Conservation (phyloP, 1,140 invertebrate genomes). For the Cherax destructor region DNA sequence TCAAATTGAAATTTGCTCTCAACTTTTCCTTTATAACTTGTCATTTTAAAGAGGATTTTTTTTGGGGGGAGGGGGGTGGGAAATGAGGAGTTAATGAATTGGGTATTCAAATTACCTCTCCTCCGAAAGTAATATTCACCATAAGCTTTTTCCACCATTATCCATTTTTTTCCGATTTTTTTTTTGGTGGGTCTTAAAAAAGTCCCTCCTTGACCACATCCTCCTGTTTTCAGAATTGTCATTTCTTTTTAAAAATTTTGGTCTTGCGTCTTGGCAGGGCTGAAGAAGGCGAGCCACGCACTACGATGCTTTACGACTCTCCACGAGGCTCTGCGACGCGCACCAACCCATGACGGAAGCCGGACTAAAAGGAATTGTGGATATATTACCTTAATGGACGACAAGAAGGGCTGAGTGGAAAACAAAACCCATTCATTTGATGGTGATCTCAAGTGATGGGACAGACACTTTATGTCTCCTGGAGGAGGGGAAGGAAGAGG, state of each 20-base stretch:
- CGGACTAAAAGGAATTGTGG: neutral
- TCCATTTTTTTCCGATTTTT: too few relatives aligned
- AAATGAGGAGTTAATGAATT: too few relatives aligned
- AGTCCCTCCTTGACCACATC: neutral
- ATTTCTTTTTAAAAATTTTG: neutral
- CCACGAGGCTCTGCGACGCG: neutral
- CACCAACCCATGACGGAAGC: neutral
- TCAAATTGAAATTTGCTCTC: too few relatives aligned
- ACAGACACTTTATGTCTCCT: neutral
- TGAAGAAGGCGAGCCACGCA: too few relatives aligned
- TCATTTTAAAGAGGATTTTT: too few relatives aligned
- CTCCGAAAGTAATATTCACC: too few relatives aligned
- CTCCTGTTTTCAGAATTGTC: neutral
- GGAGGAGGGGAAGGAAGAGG: too few relatives aligned
- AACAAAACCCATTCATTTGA: slow-evolving; percentile 5
- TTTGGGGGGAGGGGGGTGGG: too few relatives aligned
- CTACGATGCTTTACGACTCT: neutral
- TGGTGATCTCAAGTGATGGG: neutral
- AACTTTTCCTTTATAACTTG: too few relatives aligned
- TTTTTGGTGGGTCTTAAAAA: neutral
- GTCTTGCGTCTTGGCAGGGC: too few relatives aligned
- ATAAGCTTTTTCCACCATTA: too few relatives aligned
- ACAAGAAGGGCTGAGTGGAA: neutral
- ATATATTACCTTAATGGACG: neutral
- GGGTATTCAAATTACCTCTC: too few relatives aligned